Base-by-base conservation (phyloP, 2,797 vertebrate genomes). In the Sibirionetta formosa region DNA sequence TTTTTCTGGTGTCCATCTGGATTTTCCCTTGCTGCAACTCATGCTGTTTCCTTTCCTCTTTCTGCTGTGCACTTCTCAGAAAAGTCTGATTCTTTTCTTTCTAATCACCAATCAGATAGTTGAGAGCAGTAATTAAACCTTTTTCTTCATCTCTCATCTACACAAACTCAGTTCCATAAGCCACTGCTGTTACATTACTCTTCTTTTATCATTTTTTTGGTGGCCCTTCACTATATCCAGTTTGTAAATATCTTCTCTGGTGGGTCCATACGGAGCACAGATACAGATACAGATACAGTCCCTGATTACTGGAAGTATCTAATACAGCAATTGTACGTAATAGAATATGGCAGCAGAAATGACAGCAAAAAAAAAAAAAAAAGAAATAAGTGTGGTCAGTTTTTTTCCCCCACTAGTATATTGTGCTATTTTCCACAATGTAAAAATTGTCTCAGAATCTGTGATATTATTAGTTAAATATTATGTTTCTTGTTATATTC, bases 381-480 rank as follows among this genome's bases (percentile, higher is more conserved):
- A 6, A 73, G 27, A 58, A 69, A 29, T 31, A 69, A 35, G 2
- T 29, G 5, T 18, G 1, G 31, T 50, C 0, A 3, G 53, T 40
- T 33, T 79, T 77, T 77, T 36, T 1, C 19, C 3, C 24, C 38
- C 9, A 5, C 3, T 86, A 18, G 66, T 75, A 10, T 14, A 12
- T 11, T 15, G 4, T 56, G 7, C 16, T 79, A 24, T 72, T 77
- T 90, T 68, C 22, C 8, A n/a, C 8, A 36, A 24, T 11, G 56
- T 2, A 36, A 44, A 61, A 72, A 61, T 51, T 54, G 6, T 63
- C 17, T 75, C 26, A 46, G 23, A 75, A 64, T 7, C 9, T 60
- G 17, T 69, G 18, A 58, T 51, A 7, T 36, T 44, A 38, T 68
- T 79, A 54, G 18, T 36, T 72, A 36, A 71, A 79, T 64, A 33